phyloP scores from a whole-genome alignment of 2,888 invertebrate species.

The Ophion ellenae region DNA sequence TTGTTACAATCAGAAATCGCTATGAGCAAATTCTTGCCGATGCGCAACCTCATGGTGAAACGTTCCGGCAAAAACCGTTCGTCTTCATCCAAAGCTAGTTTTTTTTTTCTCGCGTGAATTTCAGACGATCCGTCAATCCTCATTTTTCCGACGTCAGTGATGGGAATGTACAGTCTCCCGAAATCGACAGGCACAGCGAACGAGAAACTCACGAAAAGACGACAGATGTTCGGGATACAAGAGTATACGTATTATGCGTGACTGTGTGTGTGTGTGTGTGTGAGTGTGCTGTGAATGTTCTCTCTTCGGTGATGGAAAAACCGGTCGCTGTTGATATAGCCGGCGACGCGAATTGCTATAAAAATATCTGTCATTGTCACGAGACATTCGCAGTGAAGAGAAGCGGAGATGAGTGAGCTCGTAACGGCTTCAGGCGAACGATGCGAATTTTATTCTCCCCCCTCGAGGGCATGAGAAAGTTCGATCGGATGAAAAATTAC shows the following conservation, averaged over 20 bases:
- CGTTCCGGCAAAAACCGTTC: not conserved
- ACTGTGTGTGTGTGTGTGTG: conserved; percentile 12
- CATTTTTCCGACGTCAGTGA: conserved; percentile 25
- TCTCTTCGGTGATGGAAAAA: conserved; percentile 77
- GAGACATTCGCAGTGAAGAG: conserved; percentile 40
- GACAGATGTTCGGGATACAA: conserved; percentile 81
- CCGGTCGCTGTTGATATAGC: conserved; percentile 84
- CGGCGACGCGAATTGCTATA: conserved; percentile 83
- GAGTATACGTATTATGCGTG: conserved; percentile 31
- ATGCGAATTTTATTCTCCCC: conserved; percentile 42
- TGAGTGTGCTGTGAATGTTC: conserved; percentile 60
- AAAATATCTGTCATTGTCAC: conserved; percentile 82
- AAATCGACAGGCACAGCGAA: conserved; percentile 43
- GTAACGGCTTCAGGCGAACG: conserved; percentile 50
- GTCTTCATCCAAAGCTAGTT: not conserved
- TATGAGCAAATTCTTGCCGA: not conserved
- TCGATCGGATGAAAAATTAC: conserved; percentile 48
- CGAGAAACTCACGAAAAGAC: conserved; percentile 70
- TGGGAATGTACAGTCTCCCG: conserved; percentile 44
- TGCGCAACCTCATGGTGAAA: not conserved
- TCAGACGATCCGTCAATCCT: conserved; percentile 32
- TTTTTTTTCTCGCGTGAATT: conserved; percentile 21
- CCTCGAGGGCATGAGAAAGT: conserved; percentile 31
- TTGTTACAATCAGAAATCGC: not conserved
- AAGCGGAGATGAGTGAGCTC: conserved; percentile 41